Evolutionary conservation across 2,797 vertebrate species (phyloP), one percentile per base, ranked within the genome.

Genomic region (Lithobates pipiens): DNA sequence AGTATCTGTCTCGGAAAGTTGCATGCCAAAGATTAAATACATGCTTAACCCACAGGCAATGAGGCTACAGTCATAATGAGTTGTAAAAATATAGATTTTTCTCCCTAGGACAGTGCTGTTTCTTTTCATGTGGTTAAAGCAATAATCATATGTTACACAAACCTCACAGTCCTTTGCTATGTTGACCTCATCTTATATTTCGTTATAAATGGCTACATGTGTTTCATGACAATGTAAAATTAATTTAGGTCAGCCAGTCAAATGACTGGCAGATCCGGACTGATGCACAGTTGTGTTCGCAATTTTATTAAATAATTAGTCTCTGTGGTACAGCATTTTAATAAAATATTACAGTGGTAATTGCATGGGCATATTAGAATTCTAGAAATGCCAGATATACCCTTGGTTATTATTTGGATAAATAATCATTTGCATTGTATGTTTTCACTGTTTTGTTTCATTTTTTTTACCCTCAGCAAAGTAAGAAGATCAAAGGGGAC

Each of bases 21-120:
- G 74, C 2, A 16, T 57, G 67, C 46, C 46, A 77, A 77, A 77
- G 82, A 84, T 84, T 84, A 84, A 84, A 84, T 71, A 71, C 34
- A 65, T 44, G 71, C 68, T 84, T 84, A 84, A 84, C 75, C 82
- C 68, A 42, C 68, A 77, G 75, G 76, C 82, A 77, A 72, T 11
- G n/a, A 61, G 69, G 25, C 68, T 61, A 21, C 68, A 63, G 34
- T 44, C 50, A 32, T 46, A 72, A 72, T 63, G 50, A 84, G 71
- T 84, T 72, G 34, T 78, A 63, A 72, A 72, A 77, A 78, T 29
- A 70, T 42, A 27, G 46, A 29, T 61, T 77, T 5, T 63, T 77
- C 29, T 71, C 82, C 16, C 11, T 68, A 27, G 63, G 81, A 83
- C 63, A 61, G 73, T 25, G 9, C 73, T 69, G 15, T 54, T 77